A percentile compares a stretch with the other conserved stretches of the same genome.
These are phyloP conservation scores for Melanotaenia trifasciata DNA, from an alignment of 2,797 vertebrate species.

Conservation along the genomic window DNA sequence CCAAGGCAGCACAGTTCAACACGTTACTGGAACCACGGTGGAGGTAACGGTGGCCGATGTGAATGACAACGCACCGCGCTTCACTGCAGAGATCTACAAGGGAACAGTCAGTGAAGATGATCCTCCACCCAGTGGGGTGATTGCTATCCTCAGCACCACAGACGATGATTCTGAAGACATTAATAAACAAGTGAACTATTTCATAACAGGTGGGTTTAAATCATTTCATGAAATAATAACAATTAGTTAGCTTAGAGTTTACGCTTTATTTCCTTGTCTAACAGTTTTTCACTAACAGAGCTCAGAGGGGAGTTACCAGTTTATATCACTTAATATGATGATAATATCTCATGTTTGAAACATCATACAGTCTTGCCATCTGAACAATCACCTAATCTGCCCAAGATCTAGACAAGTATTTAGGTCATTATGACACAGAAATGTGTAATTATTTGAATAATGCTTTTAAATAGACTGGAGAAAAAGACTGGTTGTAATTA, in stretches of 20 bases:
- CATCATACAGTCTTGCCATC: conserved; percentile 58
- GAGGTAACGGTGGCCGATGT: conserved; percentile 93
- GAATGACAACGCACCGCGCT: conserved; percentile 95
- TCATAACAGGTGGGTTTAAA: conserved; percentile 91
- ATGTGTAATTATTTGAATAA: conserved; percentile 68
- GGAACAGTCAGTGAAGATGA: conserved; percentile 98
- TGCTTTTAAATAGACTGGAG: conserved; percentile 61
- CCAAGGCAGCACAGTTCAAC: conserved; percentile 89
- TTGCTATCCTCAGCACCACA: conserved; percentile 95
- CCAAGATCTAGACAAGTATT: conserved; percentile 67
- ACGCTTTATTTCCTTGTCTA: conserved; percentile 40
- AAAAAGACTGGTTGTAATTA: conserved; percentile 73
- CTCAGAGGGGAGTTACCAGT: conserved; percentile 46
- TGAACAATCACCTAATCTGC: conserved; percentile 57
- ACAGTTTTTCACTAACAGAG: conserved; percentile 57
- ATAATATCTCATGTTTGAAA: conserved; percentile 72
- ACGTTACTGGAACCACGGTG: conserved; percentile 86
- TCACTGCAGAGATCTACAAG: conserved; percentile 97
- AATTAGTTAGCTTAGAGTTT: conserved; percentile 44
- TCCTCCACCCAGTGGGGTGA: conserved; percentile 91
- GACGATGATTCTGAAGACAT: conserved; percentile 93
- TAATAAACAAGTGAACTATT: conserved; percentile 93
- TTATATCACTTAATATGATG: conserved; percentile 63
- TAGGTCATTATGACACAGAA: conserved; percentile 65
- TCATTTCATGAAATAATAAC: conserved; percentile 21